These are phyloP conservation scores for Ciconia nigra DNA, from an alignment of 2,797 vertebrate species.

Conservation along the genomic window DNA sequence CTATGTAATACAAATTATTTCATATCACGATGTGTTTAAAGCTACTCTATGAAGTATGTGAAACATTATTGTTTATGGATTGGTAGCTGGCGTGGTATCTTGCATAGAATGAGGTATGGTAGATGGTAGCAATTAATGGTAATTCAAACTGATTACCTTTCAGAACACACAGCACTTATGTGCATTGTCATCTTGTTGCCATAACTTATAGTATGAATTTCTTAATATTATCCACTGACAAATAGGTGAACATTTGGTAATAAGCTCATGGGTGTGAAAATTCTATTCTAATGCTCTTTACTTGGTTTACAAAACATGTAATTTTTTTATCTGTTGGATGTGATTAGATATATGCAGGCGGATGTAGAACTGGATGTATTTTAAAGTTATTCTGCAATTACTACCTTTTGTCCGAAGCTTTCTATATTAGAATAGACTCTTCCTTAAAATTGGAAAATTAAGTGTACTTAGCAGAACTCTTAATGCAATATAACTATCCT, in stretches of 20 bases:
- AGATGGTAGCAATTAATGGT: slow-evolving; percentile 48
- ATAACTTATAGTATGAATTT: neutral
- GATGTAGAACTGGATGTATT: slow-evolving; percentile 37
- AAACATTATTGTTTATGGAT: slow-evolving; percentile 69
- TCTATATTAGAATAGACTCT: slow-evolving; percentile 60
- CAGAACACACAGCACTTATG: slow-evolving; percentile 9
- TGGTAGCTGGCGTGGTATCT: slow-evolving; percentile 60
- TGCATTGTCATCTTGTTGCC: slow-evolving; percentile 12
- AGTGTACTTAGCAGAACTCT: slow-evolving; percentile 55
- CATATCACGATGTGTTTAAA: slow-evolving; percentile 74
- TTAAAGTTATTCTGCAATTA: slow-evolving; percentile 34
- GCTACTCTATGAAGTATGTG: slow-evolving; percentile 76
- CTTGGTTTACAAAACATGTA: neutral
- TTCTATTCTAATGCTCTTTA: neutral
- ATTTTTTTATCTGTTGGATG: neutral
- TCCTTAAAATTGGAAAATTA: slow-evolving; percentile 50
- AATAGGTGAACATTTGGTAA: slow-evolving; percentile 1
- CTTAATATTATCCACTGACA: neutral
- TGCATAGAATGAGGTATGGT: slow-evolving; percentile 45
- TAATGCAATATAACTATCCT: slow-evolving; percentile 24
- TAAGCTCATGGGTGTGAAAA: slow-evolving; percentile 5
- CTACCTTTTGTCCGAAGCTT: slow-evolving; percentile 32
- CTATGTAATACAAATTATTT: slow-evolving; percentile 80
- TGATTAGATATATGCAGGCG: neutral
- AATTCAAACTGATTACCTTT: slow-evolving; percentile 48